Base-by-base conservation (phyloP, 2,888 invertebrate genomes). In the Pristionchus mayeri region DNA sequence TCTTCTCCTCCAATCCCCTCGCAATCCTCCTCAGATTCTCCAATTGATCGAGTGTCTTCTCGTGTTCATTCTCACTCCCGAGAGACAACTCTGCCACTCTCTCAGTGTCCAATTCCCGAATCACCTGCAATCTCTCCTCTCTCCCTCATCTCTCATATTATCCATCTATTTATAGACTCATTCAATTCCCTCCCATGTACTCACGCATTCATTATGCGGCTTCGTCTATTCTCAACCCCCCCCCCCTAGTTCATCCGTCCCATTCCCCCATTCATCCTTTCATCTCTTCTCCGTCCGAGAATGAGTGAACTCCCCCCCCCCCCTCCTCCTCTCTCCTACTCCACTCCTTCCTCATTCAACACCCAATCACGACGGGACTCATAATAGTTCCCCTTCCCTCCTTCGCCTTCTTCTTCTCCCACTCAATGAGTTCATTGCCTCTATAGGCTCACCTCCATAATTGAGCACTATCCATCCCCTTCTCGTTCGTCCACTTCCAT, bases 21-120 rank as follows among this genome's bases (percentile, higher is more conserved):
- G 37, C n/a, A 37, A 79, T 54, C 37, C 54, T 40, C 21, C 79
- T 52, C 30, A 79, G 34, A 79, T 79, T 79, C 30, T 79, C 79
- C 79, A 79, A 79, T 79, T 79, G 79, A 54, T 79, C 79, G 11
- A 79, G 24, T 54, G 79, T 79, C 34, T 79, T 52, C 54, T 79
- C 79, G 24, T 79, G 79, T 79, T 79, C 79, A 79, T 79, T 54
- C 54, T 37, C 79, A 79, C 54, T 52, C 54, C 79, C 79, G 2
- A 79, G 24, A 18, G 52, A 52, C 9, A 79, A n/a, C 44, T 79
- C 79, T 24, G 34, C 54, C 54, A 79, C 79, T 54, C 79, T 16
- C 11, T 54, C 52, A 16, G 54, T n/a, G 37, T 52, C 79, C 79
- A 79, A 54, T 54, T 79, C 79, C 34, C 79, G 54, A 34, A 79